phyloP scores from a whole-genome alignment of 1,140 invertebrate genomes.

The Chlorops oryzae region DNA sequence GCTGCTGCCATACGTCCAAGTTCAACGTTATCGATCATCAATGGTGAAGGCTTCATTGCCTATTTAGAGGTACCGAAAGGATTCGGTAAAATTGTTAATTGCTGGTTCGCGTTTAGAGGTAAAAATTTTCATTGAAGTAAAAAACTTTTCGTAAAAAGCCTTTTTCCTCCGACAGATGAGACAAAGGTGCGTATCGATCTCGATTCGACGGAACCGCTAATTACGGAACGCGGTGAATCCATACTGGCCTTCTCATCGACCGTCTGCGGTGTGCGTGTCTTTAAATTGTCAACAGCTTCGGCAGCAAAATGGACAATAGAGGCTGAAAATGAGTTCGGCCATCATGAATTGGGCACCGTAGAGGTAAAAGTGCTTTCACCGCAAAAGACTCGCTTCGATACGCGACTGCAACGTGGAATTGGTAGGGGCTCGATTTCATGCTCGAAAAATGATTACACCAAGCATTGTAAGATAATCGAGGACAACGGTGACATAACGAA shows the following conservation, averaged over 20 bases:
- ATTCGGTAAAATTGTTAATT: conserved; percentile 14
- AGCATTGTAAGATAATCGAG: conserved; percentile 17
- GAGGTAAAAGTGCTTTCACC: conserved; percentile 3
- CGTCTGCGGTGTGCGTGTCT: conserved; percentile 15
- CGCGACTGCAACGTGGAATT: conserved; percentile 7
- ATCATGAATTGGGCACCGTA: conserved; percentile 4
- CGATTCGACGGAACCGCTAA: conserved; percentile 7
- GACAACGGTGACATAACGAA: conserved; percentile 4
- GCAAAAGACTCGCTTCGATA: conserved; percentile 13
- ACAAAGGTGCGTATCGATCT: conserved; percentile 13
- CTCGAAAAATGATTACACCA: conserved; percentile 3
- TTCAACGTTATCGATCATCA: not conserved
- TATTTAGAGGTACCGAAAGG: conserved; percentile 16
- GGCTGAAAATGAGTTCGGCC: conserved; percentile 10
- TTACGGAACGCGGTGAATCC: conserved; percentile 5
- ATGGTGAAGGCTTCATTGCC: conserved; percentile 12
- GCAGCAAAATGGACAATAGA: conserved; percentile 10
- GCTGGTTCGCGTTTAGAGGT: conserved; percentile 17
- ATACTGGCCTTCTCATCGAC: conserved; percentile 7
- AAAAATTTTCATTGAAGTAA: not conserved
- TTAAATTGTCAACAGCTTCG: conserved; percentile 5
- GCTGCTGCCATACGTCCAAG: conserved; percentile 9
- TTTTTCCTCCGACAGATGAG: conserved; percentile 1
- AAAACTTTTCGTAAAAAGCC: not conserved
- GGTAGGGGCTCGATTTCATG: conserved; percentile 12